phyloP scores from a whole-genome alignment of 1,140 invertebrate species.

The Hyposmocoma kahamanoa region DNA sequence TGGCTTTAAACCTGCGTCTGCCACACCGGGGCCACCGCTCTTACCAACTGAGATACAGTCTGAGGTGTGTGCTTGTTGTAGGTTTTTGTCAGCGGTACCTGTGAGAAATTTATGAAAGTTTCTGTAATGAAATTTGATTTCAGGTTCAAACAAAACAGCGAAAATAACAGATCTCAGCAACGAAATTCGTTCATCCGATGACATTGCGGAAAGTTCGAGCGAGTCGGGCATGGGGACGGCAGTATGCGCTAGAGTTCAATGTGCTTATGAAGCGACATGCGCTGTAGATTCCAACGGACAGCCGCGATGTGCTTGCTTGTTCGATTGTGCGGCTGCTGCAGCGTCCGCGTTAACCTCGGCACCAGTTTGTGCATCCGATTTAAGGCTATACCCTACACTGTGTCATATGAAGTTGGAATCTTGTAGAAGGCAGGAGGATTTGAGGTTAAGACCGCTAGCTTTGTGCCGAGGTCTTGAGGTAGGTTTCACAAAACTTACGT shows the following conservation, averaged over 20 bases:
- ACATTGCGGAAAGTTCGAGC: constrained; percentile 36
- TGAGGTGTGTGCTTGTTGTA: too few species aligned
- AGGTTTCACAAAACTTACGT: too few species aligned
- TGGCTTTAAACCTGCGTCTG: too few species aligned
- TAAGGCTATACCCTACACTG: constrained; percentile 85
- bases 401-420: constrained; percentile 91
- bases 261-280: constrained; percentile 88
- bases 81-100: too few species aligned
- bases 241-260: constrained; percentile 86
- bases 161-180: constrained; percentile 38
- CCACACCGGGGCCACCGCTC: too few species aligned
- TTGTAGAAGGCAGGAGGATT: constrained; percentile 86
- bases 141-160: constrained; percentile 34
- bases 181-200: constrained; percentile 39
- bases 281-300: constrained; percentile 80
- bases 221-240: constrained; percentile 42
- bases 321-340: constrained; percentile 77
- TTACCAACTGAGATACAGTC: too few species aligned
- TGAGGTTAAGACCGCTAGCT: constrained; percentile 76
- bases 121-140: too few species aligned
- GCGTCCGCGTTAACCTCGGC: constrained; percentile 70
- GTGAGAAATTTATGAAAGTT: too few species aligned
- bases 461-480: constrained; percentile 52
- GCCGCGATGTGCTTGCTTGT: constrained; percentile 81
- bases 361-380: constrained; percentile 88